These are phyloP conservation scores for Oryzaephilus surinamensis DNA, from an alignment of 1,140 invertebrate species.

Conservation along the genomic window DNA sequence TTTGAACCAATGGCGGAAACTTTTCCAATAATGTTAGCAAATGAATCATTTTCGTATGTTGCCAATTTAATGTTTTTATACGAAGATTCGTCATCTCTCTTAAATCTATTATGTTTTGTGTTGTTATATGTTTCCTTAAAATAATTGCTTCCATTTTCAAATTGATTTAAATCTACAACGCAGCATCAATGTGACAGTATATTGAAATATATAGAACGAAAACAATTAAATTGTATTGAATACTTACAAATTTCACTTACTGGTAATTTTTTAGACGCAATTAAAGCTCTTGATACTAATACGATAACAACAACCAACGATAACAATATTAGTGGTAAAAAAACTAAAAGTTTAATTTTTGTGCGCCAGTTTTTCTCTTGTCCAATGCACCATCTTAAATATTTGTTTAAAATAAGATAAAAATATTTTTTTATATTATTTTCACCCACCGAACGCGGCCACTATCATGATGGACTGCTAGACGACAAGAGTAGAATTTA, in stretches of 20 bases:
- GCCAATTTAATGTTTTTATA: slow-evolving; percentile 8
- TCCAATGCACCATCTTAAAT: slow-evolving; percentile 28
- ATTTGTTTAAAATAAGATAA: neutral
- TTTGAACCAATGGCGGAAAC: neutral
- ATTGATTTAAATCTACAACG: neutral
- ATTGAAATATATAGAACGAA: neutral
- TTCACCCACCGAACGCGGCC: slow-evolving; percentile 14
- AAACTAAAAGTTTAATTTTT: slow-evolving; percentile 25
- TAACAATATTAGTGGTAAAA: slow-evolving; percentile 27
- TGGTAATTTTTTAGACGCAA: neutral
- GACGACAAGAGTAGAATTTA: slow-evolving; percentile 14
- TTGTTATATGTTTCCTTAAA: slow-evolving; percentile 8
- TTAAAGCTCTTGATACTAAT: slow-evolving; percentile 3
- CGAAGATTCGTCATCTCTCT: slow-evolving; percentile 4
- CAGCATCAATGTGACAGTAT: neutral
- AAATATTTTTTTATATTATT: slow-evolving; percentile 6
- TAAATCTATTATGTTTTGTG: slow-evolving; percentile 6
- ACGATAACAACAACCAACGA: slow-evolving; percentile 16
- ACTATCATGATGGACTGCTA: slow-evolving; percentile 9
- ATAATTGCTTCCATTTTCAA: neutral
- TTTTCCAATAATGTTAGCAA: neutral
- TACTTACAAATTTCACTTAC: slow-evolving; percentile 5
- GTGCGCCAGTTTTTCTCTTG: slow-evolving; percentile 25
- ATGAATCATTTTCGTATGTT: neutral
- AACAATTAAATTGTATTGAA: neutral